Evolutionary conservation across 2,113 vertebrate species (phyloP).

Genomic region (Sturnus vulgaris): DNA sequence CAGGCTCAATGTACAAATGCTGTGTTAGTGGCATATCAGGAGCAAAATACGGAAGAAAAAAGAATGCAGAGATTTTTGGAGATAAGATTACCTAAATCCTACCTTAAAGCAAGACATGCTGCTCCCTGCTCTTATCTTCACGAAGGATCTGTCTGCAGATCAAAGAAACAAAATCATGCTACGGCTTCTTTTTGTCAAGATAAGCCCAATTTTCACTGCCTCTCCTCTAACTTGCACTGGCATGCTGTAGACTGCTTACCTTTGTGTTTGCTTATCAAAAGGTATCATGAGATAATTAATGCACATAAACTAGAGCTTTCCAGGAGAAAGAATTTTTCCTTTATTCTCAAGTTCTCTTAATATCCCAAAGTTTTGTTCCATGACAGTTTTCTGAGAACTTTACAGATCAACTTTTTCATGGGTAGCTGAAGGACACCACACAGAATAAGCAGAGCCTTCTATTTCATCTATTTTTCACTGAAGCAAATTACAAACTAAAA

Average conservation of each 20-base stretch:
- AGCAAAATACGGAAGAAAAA: not conserved
- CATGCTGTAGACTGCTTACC: not conserved
- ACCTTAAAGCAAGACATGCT: not conserved
- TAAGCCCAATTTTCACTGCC: not conserved
- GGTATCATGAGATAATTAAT: not conserved
- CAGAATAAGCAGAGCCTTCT: not conserved
- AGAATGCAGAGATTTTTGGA: not conserved
- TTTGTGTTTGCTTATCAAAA: not conserved
- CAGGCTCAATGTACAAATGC: not conserved
- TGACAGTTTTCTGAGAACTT: not conserved
- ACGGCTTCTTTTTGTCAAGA: not conserved
- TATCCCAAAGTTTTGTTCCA: not conserved
- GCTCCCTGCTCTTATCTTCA: not conserved
- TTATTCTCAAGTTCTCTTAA: not conserved
- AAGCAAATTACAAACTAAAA: not conserved
- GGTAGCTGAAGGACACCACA: not conserved
- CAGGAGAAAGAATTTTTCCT: not conserved
- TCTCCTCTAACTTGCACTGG: not conserved
- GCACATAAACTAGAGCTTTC: not conserved
- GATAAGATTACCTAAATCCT: not conserved
- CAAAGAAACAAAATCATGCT: not conserved
- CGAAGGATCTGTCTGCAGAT: not conserved
- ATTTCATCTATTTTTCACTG: not conserved
- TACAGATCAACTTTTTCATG: not conserved
- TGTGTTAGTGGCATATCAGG: not conserved